phyloP scores from a whole-genome alignment of 2,888 invertebrate genomes.

The Scaptomyza caliginosa region DNA sequence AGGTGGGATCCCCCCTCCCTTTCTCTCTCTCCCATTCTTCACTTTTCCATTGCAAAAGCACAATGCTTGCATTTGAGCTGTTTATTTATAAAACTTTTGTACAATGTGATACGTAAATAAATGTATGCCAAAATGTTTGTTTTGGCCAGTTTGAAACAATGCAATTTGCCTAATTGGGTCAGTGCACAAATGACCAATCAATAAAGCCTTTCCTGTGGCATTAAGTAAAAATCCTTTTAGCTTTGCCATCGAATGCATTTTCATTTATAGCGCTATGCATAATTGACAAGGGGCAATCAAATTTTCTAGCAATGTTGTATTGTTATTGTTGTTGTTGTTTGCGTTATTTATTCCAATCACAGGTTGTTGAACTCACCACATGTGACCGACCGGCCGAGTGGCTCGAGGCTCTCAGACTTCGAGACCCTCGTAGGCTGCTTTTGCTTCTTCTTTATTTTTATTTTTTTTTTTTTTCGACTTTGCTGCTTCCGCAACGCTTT shows the following conservation, averaged over 20 bases:
- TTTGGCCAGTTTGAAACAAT: no score
- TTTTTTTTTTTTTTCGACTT: slow-evolving; percentile 12
- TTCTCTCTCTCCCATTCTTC: not conserved
- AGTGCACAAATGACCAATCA: not conserved
- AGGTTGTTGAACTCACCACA: slow-evolving; percentile 66
- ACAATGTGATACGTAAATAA: not conserved
- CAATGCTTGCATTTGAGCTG: slow-evolving; percentile 22
- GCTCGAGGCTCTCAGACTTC: slow-evolving; percentile 60
- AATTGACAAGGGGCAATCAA: slow-evolving; percentile 32
- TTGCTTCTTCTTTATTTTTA: slow-evolving; percentile 15
- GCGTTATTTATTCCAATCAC: slow-evolving; percentile 53
- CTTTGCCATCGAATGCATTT: slow-evolving; percentile 1
- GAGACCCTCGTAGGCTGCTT: slow-evolving; percentile 44
- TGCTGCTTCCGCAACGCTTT: slow-evolving; percentile 60
- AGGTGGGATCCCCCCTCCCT: not conserved
- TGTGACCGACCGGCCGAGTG: slow-evolving; percentile 77
- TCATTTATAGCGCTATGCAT: slow-evolving; percentile 20
- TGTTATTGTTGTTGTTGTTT: slow-evolving; percentile 18
- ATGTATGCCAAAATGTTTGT: no score
- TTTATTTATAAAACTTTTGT: slow-evolving; percentile 41
- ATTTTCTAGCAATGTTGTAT: slow-evolving; percentile 28
- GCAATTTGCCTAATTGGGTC: not conserved
- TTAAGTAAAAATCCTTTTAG: not conserved
- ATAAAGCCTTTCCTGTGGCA: not conserved
- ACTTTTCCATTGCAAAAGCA: slow-evolving; percentile 15